Conservation (phyloP, 1,140 invertebrate genomes). For the Panagrolaimus sp. region DNA sequence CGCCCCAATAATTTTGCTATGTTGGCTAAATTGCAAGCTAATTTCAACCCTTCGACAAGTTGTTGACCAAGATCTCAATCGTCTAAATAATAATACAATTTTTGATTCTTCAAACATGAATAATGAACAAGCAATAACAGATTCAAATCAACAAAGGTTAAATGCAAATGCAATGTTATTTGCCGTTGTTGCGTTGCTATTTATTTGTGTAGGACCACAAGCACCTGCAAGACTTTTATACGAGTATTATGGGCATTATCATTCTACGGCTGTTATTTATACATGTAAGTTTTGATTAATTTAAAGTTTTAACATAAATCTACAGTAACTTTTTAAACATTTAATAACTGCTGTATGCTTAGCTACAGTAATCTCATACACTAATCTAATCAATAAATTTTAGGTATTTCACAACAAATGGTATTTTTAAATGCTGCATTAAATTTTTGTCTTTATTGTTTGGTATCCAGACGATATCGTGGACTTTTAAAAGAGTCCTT, state of each 20-base stretch:
- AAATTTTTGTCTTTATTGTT: slow-evolving; percentile 56
- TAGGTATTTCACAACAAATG: slow-evolving; percentile 52
- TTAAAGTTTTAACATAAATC: too few species aligned
- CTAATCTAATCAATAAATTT: too few species aligned
- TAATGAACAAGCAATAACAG: slow-evolving; percentile 4
- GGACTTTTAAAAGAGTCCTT: slow-evolving; percentile 37
- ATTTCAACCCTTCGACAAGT: slow-evolving; percentile 48
- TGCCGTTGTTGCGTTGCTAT: slow-evolving; percentile 52
- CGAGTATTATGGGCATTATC: slow-evolving; percentile 51
- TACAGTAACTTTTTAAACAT: too few species aligned
- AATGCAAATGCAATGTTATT: slow-evolving; percentile 58
- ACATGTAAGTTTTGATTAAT: too few species aligned
- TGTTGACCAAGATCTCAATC: slow-evolving; percentile 46
- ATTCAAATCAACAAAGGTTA: slow-evolving; percentile 13
- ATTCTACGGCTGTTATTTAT: slow-evolving; percentile 50
- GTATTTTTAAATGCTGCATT: slow-evolving; percentile 57
- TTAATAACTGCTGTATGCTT: too few species aligned
- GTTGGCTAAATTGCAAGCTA: slow-evolving; percentile 42
- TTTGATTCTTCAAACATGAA: slow-evolving; percentile 8
- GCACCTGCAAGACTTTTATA: slow-evolving; percentile 53
- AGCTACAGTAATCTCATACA: too few species aligned
- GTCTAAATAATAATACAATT: slow-evolving; percentile 14
- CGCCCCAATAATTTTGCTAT: slow-evolving; percentile 44
- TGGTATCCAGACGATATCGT: slow-evolving; percentile 52
- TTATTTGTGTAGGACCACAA: slow-evolving; percentile 56